A percentile compares a stretch with the other conserved stretches of the same genome.
These are phyloP conservation scores for Rattus rattus DNA, from an alignment of 2,113 vertebrate species.

Conservation along the genomic window DNA sequence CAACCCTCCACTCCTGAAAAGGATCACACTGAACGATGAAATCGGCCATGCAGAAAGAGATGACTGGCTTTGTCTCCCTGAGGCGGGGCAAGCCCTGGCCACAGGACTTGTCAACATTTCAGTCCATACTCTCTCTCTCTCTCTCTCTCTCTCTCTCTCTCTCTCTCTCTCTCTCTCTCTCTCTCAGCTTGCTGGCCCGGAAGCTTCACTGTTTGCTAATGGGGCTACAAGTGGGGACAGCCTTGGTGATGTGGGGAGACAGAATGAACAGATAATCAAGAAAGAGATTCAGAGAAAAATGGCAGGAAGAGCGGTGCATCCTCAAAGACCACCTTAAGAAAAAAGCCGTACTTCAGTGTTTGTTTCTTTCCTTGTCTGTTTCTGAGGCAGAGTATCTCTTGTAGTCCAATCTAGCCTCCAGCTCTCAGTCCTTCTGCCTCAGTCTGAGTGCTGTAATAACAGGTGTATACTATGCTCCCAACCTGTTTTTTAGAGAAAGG, in stretches of 20 bases:
- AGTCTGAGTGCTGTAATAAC: no score
- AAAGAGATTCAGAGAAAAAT: neutral
- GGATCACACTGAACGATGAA: constrained; percentile 80
- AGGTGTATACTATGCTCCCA: neutral
- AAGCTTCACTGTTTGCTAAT: constrained; percentile 71
- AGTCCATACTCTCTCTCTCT: constrained; percentile 75
- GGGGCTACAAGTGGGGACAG: constrained; percentile 62
- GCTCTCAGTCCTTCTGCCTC: neutral
- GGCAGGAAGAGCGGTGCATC: neutral
- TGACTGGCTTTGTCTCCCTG: constrained; percentile 75
- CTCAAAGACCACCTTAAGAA: neutral
- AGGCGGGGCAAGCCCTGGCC: constrained; percentile 68
- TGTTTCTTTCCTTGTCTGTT: neutral
- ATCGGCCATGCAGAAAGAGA: constrained; percentile 82
- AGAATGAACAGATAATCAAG: constrained; percentile 22
- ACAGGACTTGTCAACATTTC: constrained; percentile 80
- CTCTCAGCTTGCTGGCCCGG: constrained; percentile 76
- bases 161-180: constrained; percentile 74
- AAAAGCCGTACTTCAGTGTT: neutral
- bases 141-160: constrained; percentile 53
- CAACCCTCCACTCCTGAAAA: constrained; percentile 71
- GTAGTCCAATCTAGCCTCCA: neutral
- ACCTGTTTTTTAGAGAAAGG: neutral
- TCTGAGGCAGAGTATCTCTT: neutral
- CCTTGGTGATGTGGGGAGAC: constrained; percentile 67